Evolutionary conservation across 2,797 vertebrate species (phyloP).

Genomic region (Takifugu rubripes): DNA sequence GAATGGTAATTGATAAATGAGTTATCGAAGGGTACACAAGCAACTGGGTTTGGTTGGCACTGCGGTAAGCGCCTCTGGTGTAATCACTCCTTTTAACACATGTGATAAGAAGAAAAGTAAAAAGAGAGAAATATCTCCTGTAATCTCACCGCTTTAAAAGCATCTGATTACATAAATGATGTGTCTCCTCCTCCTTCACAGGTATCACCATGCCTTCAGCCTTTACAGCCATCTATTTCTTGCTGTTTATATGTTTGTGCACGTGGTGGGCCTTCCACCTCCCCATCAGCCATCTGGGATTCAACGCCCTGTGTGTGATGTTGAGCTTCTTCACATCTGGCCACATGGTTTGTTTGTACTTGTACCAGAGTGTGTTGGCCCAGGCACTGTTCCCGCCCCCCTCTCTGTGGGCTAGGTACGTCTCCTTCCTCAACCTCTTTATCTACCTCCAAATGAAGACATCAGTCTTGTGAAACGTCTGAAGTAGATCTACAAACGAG

Average conservation of each 20-base stretch:
- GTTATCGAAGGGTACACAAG: too few relatives aligned
- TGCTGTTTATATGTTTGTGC: constrained; percentile 86
- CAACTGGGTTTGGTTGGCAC: too few relatives aligned
- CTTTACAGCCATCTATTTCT: constrained; percentile 89
- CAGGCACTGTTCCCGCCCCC: constrained; percentile 81
- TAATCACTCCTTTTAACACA: too few relatives aligned
- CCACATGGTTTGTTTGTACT: constrained; percentile 88
- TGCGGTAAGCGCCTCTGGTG: too few relatives aligned
- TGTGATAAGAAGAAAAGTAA: too few relatives aligned
- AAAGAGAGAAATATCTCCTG: too few relatives aligned
- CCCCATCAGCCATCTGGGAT: constrained; percentile 80
- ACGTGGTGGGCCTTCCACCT: constrained; percentile 96
- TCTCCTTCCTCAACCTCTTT: neutral
- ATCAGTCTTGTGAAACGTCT: too few relatives aligned
- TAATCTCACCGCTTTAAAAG: neutral
- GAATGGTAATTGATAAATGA: too few relatives aligned
- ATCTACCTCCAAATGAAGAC: neutral
- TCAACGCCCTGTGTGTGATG: constrained; percentile 80
- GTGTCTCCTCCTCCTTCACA: constrained; percentile 30
- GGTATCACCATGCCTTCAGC: constrained; percentile 91
- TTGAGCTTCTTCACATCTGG: constrained; percentile 80
- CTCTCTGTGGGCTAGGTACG: constrained; percentile 90
- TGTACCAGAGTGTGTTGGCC: constrained; percentile 84
- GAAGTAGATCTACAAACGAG: too few relatives aligned
- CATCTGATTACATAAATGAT: too few relatives aligned